phyloP scores from a whole-genome alignment of 2,113 vertebrate species.

The Rhadina sibilatrix region DNA sequence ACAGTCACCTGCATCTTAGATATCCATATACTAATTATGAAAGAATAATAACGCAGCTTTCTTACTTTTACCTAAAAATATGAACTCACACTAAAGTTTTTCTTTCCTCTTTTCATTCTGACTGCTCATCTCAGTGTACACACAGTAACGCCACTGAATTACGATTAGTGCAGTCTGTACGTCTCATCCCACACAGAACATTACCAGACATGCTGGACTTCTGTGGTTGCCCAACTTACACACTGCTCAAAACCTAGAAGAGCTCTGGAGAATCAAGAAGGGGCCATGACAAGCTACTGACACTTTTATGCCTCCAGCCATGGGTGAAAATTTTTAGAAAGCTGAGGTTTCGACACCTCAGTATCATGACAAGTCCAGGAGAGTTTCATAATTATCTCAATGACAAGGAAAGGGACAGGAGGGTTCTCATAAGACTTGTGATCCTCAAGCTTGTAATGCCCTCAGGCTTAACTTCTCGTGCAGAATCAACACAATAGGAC shows the following conservation, averaged over 20 bases:
- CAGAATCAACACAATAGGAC: neutral
- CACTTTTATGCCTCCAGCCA: neutral
- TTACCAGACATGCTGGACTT: fast-evolving
- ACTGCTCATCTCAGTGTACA: neutral
- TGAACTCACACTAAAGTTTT: neutral
- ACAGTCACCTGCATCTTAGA: neutral
- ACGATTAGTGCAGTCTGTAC: neutral
- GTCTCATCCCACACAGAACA: neutral
- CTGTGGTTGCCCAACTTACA: neutral
- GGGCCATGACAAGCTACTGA: neutral
- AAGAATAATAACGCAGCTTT: neutral
- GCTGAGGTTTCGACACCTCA: neutral
- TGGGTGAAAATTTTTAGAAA: neutral
- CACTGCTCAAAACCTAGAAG: neutral
- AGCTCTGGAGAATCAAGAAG: neutral
- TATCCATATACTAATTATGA: neutral
- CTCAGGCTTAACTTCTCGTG: neutral
- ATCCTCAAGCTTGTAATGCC: neutral
- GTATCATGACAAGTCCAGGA: neutral
- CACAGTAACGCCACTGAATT: fast-evolving
- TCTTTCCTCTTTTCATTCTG: neutral
- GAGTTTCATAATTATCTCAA: neutral
- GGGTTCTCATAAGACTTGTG: neutral
- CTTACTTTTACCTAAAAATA: neutral
- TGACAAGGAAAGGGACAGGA: neutral